These are phyloP conservation scores for Drosophila persimilis DNA, from an alignment of 1,140 invertebrate genomes.

Conservation along the genomic window DNA sequence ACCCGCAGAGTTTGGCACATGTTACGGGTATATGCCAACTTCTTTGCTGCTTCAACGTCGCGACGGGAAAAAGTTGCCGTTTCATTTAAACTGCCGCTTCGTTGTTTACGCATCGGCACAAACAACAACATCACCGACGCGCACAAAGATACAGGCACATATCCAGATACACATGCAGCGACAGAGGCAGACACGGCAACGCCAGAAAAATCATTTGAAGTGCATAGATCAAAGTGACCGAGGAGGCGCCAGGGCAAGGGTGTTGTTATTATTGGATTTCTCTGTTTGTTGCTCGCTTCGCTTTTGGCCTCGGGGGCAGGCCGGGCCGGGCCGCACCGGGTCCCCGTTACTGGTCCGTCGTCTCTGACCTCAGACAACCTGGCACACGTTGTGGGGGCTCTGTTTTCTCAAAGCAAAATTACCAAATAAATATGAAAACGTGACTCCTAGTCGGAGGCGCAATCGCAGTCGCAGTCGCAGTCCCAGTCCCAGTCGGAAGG, in stretches of 20 bases:
- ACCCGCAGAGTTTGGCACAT: conserved; percentile 42
- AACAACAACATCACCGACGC: conserved; percentile 56
- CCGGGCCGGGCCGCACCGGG: background rate
- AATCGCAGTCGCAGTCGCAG: background rate
- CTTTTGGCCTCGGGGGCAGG: conserved; percentile 48
- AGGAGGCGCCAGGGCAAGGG: conserved; percentile 56
- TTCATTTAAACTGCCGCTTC: conserved; percentile 74
- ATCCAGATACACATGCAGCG: background rate
- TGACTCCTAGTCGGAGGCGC: conserved; percentile 38
- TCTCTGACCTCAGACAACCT: conserved; percentile 72
- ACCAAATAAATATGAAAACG: conserved; percentile 74
- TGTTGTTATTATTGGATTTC: conserved; percentile 52
- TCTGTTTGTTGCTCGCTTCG: conserved; percentile 16
- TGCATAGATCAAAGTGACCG: conserved; percentile 77
- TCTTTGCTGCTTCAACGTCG: conserved; percentile 58
- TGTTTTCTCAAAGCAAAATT: conserved; percentile 46
- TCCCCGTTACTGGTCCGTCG: conserved; percentile 14
- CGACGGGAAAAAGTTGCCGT: conserved; percentile 67
- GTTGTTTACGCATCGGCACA: conserved; percentile 75
- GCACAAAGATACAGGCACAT: conserved; percentile 17
- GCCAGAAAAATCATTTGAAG: conserved; percentile 70
- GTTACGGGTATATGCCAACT: conserved; percentile 56
- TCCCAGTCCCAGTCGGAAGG: background rate
- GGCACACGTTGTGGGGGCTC: conserved; percentile 67
- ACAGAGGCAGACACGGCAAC: conserved; percentile 13